Conservation (phyloP, 2,888 invertebrate species). For the Lasioglossum pauxillum region DNA sequence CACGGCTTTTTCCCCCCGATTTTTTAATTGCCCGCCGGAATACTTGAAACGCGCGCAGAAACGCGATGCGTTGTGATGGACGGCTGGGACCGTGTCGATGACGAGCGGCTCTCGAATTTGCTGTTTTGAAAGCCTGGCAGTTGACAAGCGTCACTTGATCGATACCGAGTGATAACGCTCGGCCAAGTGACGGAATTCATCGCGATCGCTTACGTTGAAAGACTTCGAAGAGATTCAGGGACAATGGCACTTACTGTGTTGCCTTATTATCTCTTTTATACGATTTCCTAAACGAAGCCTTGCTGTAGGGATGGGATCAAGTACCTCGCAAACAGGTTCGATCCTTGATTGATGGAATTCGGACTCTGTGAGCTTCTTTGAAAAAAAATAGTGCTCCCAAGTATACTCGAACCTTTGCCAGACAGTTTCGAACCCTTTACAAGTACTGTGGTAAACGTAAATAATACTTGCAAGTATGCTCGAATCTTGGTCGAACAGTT, state of each 20-base stretch:
- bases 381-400: too few relatives aligned
- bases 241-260: background rate
- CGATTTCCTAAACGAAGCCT: too few relatives aligned
- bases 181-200: background rate
- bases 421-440: too few relatives aligned
- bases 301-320: too few relatives aligned
- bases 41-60: constrained; percentile 40
- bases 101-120: constrained; percentile 33
- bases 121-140: constrained; percentile 12
- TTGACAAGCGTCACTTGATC: constrained; percentile 29
- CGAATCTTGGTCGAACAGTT: too few relatives aligned
- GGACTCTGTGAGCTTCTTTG: too few relatives aligned
- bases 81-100: constrained; percentile 40
- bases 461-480: too few relatives aligned
- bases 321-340: too few relatives aligned
- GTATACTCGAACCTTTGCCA: too few relatives aligned
- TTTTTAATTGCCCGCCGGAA: constrained; percentile 39
- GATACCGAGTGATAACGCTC: background rate
- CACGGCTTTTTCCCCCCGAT: background rate
- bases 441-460: too few relatives aligned
- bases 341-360: too few relatives aligned
- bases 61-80: constrained; percentile 30
- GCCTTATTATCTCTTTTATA: too few relatives aligned
- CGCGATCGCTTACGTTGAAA: background rate
- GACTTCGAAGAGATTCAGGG: background rate